Conservation (phyloP, 2,888 invertebrate species). For the Chalcis sispes region DNA sequence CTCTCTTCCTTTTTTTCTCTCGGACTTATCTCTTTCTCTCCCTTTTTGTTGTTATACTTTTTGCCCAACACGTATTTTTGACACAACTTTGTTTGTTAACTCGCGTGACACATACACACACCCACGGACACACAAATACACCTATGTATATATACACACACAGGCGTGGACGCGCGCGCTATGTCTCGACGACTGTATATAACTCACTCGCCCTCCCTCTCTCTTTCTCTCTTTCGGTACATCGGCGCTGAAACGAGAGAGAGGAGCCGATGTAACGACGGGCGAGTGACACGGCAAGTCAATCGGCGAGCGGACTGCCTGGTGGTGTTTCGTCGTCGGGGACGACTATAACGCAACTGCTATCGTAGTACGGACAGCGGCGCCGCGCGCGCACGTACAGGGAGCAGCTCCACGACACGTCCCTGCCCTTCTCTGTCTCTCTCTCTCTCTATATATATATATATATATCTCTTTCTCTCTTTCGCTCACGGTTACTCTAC, state of each 20-base stretch:
- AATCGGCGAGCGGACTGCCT: too few species aligned
- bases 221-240: too few species aligned
- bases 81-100: too few species aligned
- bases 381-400: background rate
- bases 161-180: too few species aligned
- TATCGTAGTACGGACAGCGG: background rate
- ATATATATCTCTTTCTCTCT: too few species aligned
- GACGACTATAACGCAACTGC: background rate
- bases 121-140: too few species aligned
- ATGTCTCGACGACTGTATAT: too few species aligned
- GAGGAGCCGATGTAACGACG: background rate
- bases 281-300: background rate
- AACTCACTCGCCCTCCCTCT: background rate
- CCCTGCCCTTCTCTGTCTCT: conserved; percentile 74
- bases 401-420: conserved; percentile 67
- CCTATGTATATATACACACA: too few species aligned
- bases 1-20: background rate
- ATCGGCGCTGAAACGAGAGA: background rate
- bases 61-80: too few species aligned
- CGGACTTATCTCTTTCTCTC: background rate
- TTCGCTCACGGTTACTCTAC: background rate
- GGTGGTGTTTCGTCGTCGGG: too few species aligned
- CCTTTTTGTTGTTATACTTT: too few species aligned
- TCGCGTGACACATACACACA: too few species aligned
- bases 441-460: conserved; percentile 57